phyloP scores from a whole-genome alignment of 1,140 invertebrate genomes.

The Diorhabda carinulata region DNA sequence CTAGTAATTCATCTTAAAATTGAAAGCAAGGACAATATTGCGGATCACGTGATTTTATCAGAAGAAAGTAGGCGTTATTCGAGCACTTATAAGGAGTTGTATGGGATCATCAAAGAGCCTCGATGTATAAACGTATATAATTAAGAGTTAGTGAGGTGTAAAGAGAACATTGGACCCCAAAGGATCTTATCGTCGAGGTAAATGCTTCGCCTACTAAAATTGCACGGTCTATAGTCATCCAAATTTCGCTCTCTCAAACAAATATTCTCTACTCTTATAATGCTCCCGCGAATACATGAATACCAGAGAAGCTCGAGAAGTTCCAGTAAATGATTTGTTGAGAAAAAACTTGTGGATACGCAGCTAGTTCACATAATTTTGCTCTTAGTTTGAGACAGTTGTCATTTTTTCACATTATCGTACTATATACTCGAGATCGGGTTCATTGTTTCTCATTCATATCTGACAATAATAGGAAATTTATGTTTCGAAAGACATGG shows the following conservation, averaged over 20 bases:
- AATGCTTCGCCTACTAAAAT: slow-evolving; percentile 35
- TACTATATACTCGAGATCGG: too few relatives aligned
- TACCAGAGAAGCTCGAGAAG: too few relatives aligned
- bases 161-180: slow-evolving; percentile 37
- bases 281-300: too few relatives aligned
- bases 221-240: slow-evolving; percentile 28
- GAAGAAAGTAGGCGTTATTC: slow-evolving; percentile 9
- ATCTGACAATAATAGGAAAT: too few relatives aligned
- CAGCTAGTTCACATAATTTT: too few relatives aligned
- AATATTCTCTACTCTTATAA: background rate
- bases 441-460: too few relatives aligned
- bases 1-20: too few relatives aligned
- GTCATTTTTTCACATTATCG: too few relatives aligned
- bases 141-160: slow-evolving; percentile 45
- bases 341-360: too few relatives aligned
- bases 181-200: slow-evolving; percentile 41
- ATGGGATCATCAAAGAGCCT: slow-evolving; percentile 9
- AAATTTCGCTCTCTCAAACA: background rate
- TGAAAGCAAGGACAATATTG: background rate
- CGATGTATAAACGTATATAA: slow-evolving; percentile 37
- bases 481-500: too few relatives aligned
- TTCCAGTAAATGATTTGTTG: too few relatives aligned
- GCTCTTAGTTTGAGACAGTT: too few relatives aligned
- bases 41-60: slow-evolving; percentile 7
- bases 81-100: slow-evolving; percentile 8